These are phyloP conservation scores for Parotocinclus haroldoi DNA, from an alignment of 2,797 vertebrate genomes.

Conservation along the genomic window DNA sequence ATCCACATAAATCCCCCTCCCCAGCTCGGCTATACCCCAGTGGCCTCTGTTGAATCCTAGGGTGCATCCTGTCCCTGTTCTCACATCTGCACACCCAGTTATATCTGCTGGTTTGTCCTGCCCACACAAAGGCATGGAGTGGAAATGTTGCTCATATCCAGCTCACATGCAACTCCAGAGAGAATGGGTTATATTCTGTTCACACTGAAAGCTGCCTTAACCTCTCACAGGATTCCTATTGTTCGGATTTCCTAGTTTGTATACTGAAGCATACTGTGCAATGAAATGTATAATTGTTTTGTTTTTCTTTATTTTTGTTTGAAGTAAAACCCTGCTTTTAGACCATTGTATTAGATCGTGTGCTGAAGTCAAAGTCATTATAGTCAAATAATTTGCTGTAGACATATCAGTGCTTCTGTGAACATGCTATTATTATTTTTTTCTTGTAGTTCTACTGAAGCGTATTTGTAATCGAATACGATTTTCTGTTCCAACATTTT, in stretches of 20 bases:
- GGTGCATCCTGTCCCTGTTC: slow-evolving; percentile 48
- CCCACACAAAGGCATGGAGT: slow-evolving; percentile 39
- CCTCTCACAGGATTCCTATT: neutral
- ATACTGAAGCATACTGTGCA: too few species aligned
- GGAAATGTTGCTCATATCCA: slow-evolving; percentile 41
- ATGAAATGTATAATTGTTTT: too few species aligned
- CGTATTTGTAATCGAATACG: too few species aligned
- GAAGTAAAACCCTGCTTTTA: too few species aligned
- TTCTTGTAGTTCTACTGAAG: too few species aligned
- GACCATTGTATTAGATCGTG: too few species aligned
- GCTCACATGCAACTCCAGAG: slow-evolving; percentile 38
- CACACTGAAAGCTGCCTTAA: neutral
- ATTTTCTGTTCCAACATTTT: too few species aligned
- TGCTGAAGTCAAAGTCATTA: too few species aligned
- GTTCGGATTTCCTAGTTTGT: neutral
- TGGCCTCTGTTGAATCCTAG: slow-evolving; percentile 13
- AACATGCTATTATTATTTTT: too few species aligned
- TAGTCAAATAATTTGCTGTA: too few species aligned
- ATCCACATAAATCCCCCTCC: slow-evolving; percentile 8
- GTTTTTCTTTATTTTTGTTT: too few species aligned
- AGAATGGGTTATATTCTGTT: slow-evolving; percentile 8
- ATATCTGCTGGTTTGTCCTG: slow-evolving; percentile 14
- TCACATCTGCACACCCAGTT: slow-evolving; percentile 34
- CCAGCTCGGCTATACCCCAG: slow-evolving; percentile 10
- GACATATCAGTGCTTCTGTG: too few species aligned